Base-by-base conservation (phyloP, 2,888 invertebrate genomes). In the Drosophila setosimentum region DNA sequence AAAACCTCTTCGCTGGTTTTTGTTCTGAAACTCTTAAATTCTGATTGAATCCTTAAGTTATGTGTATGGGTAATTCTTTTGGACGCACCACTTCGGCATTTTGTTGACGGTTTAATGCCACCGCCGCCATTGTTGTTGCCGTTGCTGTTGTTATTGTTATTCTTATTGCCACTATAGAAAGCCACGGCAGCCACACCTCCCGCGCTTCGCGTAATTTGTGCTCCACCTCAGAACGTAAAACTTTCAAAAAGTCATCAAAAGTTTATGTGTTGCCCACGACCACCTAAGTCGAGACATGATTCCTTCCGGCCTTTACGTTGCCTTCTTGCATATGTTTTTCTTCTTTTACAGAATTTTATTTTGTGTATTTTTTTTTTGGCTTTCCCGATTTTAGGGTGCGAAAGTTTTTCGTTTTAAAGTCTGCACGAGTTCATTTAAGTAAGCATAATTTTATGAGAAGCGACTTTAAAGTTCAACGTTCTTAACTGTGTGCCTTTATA, bases 161-260 rank as follows among this genome's bases (percentile, higher is more conserved):
- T 76, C 72, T 67, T 75, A 67, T 70, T 76, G 68, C 58, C 57
- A 51, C 66, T 68, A 72, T 64, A 64, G 54, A 51, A 29, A 53
- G n/a, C 51, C 40, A 21, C 42, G 53, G 33, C 24, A 18, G 32
- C 45, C 33, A 53, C 53, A 21, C 3, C 21, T 21, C 8, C 30
- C 55, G 16, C 10, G 42, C 30, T 50, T 33, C 69, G 60, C 72
- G 77, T 88, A 86, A 85, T 88, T 84, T 85, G 83, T 77, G 73
- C 61, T 69, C 67, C 69, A 87, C 84, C 80, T 74, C 67, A 58
- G 67, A 82, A 58, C 80, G 73, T 79, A 81, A 88, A 85, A 85
- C 85, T 85, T 85, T 85, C 80, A 82, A 74, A 88, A 85, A 85
- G 85, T 83, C 85, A 86, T 85, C 89, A 85, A 85, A 85, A 85